Percentiles rank a stretch among this genome's conserved stretches.
phyloP scores from a whole-genome alignment of 2,113 vertebrate species.

The Mus pahari region DNA sequence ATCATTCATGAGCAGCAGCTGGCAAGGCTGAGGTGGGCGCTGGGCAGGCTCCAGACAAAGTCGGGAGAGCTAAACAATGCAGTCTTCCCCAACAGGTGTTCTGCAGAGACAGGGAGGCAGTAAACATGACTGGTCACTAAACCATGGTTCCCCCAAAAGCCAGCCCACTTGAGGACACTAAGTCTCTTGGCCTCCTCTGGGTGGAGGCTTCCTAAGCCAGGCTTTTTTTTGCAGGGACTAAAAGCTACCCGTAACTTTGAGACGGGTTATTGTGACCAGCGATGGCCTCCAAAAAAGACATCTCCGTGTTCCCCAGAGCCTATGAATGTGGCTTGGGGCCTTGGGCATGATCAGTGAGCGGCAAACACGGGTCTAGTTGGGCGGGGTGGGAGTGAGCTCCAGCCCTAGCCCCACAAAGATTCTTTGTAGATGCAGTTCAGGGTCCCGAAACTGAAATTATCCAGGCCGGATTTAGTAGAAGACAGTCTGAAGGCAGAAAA shows the following conservation, averaged over 20 bases:
- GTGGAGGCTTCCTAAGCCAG: not conserved
- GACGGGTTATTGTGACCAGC: no score
- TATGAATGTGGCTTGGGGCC: not conserved
- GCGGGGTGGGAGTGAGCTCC: no score
- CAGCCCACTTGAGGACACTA: not conserved
- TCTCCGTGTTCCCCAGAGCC: not conserved
- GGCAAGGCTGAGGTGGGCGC: not conserved
- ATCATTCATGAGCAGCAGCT: conserved; percentile 79
- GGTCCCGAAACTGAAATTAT: not conserved
- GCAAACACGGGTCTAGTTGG: not conserved
- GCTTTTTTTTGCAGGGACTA: not conserved
- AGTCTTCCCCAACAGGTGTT: not conserved
- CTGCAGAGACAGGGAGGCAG: not conserved
- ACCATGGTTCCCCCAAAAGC: no score
- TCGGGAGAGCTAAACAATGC: fast-evolving
- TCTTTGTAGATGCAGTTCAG: not conserved
- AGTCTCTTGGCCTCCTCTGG: not conserved
- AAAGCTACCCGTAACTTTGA: not conserved
- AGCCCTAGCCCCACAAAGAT: no score
- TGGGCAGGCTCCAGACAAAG: not conserved
- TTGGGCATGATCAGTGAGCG: no score
- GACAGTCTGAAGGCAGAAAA: not conserved
- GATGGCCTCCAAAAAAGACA: no score
- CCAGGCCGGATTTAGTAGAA: not conserved
- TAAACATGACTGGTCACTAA: not conserved